Conservation (phyloP, 2,797 vertebrate genomes). For the Clarias pachynema region DNA sequence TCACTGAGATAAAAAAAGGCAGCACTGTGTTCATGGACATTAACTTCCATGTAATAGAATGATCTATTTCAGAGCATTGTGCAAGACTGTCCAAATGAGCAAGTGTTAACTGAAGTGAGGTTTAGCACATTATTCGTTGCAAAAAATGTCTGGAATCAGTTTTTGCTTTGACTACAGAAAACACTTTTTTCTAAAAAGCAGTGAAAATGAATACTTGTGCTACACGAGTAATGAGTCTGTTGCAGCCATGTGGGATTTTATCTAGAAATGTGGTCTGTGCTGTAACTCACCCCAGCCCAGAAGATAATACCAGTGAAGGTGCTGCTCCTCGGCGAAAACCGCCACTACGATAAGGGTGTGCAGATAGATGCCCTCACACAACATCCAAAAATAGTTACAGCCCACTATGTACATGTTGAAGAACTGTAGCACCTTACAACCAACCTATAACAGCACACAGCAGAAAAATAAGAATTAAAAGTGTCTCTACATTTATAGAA, state of each 20-base stretch:
- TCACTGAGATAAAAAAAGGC: background rate
- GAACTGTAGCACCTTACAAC: slow-evolving; percentile 94
- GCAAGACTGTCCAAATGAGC: background rate
- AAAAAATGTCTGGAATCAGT: background rate
- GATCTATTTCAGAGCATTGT: background rate
- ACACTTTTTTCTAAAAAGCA: background rate
- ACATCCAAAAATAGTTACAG: slow-evolving; percentile 99
- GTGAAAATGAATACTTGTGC: background rate
- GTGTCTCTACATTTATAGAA: background rate
- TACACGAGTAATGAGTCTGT: background rate
- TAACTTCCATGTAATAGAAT: background rate
- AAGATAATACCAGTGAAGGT: slow-evolving; percentile 94
- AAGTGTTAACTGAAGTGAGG: background rate
- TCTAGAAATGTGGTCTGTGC: background rate
- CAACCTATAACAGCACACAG: slow-evolving; percentile 74
- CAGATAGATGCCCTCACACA: slow-evolving; percentile 96
- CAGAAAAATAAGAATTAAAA: background rate
- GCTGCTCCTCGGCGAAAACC: slow-evolving; percentile 90
- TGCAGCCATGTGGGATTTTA: background rate
- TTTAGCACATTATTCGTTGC: background rate
- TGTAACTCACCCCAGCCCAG: slow-evolving; percentile 92
- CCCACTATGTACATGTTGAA: slow-evolving; percentile 96
- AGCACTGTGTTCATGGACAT: background rate
- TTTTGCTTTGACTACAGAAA: background rate
- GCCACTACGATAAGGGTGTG: slow-evolving; percentile 95